These are phyloP conservation scores for Scotopteryx bipunctaria DNA, from an alignment of 2,888 invertebrate species.

Conservation along the genomic window DNA sequence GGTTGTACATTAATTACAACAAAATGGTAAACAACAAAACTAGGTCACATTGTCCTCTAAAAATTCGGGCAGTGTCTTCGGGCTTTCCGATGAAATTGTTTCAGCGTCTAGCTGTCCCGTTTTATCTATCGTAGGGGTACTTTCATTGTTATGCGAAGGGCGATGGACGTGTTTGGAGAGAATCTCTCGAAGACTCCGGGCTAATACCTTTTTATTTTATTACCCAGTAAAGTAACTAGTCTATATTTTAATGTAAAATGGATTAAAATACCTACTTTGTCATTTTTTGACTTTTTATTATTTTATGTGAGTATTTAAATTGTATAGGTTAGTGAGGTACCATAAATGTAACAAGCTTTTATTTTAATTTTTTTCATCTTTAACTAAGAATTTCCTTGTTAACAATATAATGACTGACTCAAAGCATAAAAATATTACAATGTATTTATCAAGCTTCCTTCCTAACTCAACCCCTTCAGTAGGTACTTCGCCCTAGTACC, in stretches of 20 bases:
- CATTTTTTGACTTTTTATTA: not conserved
- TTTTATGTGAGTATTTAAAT: not conserved
- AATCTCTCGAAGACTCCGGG: slow-evolving; percentile 32
- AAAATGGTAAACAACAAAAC: slow-evolving; percentile 34
- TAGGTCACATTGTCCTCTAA: slow-evolving; percentile 24
- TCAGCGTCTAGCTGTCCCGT: slow-evolving; percentile 24
- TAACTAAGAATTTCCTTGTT: too few relatives aligned
- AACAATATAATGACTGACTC: too few relatives aligned
- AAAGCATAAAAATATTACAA: too few relatives aligned
- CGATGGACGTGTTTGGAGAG: slow-evolving; percentile 29
- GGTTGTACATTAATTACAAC: slow-evolving; percentile 43
- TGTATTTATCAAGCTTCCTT: not conserved
- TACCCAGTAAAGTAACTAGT: slow-evolving; percentile 25
- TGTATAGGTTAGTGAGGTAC: too few relatives aligned
- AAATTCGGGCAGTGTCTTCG: slow-evolving; percentile 19
- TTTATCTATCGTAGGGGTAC: slow-evolving; percentile 24
- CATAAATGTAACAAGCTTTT: too few relatives aligned
- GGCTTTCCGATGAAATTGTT: slow-evolving; percentile 25
- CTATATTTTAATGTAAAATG: slow-evolving; percentile 24
- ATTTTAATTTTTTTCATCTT: too few relatives aligned
- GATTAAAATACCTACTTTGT: slow-evolving; percentile 16
- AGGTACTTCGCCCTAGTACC: slow-evolving; percentile 11
- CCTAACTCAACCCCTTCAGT: not conserved
- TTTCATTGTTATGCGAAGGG: slow-evolving; percentile 40
- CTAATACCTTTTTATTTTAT: slow-evolving; percentile 37